Percentiles rank a stretch among this genome's conserved stretches.
Conservation (phyloP, 2,888 invertebrate species). For the Trissolcus brochymenae region DNA sequence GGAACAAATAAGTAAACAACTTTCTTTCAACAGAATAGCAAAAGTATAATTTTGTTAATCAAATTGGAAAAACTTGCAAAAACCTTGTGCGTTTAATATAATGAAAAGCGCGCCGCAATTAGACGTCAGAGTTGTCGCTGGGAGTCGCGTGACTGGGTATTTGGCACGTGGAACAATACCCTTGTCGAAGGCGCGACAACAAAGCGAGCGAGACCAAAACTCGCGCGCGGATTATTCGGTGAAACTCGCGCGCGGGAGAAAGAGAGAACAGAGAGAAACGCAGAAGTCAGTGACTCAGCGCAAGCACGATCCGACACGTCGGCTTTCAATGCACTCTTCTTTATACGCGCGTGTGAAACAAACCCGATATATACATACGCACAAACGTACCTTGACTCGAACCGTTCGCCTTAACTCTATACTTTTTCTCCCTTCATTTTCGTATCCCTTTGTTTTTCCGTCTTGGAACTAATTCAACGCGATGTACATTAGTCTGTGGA, state of each 20-base stretch:
- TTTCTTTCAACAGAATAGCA: too few relatives aligned
- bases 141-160: constrained; percentile 41
- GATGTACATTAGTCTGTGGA: neutral
- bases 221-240: constrained; percentile 33
- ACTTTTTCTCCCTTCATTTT: neutral
- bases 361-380: constrained; percentile 14
- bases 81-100: constrained; percentile 29
- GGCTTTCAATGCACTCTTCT: constrained; percentile 33
- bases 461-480: neutral
- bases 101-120: constrained; percentile 11
- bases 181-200: constrained; percentile 31
- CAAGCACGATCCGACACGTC: constrained; percentile 23
- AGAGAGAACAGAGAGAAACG: constrained; percentile 14
- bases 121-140: neutral
- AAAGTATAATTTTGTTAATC: too few relatives aligned
- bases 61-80: neutral
- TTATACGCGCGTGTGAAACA: constrained; percentile 35
- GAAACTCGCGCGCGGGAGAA: constrained; percentile 24
- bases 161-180: constrained; percentile 50
- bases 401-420: constrained; percentile 13
- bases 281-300: constrained; percentile 45
- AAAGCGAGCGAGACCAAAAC: constrained; percentile 29
- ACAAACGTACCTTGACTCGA: constrained; percentile 24
- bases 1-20: too few relatives aligned
- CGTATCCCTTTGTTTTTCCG: constrained; percentile 1